Conservation (phyloP, 2,113 vertebrate genomes). For the Heliornis fulica region DNA sequence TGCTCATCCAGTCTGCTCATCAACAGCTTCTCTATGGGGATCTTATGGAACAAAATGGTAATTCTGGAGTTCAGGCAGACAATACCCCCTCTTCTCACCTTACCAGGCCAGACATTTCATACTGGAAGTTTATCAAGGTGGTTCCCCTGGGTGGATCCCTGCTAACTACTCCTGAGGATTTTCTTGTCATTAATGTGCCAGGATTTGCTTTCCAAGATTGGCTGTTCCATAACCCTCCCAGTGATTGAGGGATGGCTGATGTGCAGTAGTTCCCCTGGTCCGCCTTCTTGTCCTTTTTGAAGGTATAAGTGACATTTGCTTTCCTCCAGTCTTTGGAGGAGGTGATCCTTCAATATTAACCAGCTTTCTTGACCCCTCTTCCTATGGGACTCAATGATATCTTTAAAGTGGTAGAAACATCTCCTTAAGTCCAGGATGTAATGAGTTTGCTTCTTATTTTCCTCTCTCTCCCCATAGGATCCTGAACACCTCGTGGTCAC, state of each 20-base stretch:
- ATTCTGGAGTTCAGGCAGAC: too few relatives aligned
- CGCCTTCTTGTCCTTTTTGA: not conserved
- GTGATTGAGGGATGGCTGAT: not conserved
- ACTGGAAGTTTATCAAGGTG: too few relatives aligned
- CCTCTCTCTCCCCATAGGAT: not conserved
- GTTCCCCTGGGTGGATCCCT: too few relatives aligned
- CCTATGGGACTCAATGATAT: not conserved
- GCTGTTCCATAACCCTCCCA: not conserved
- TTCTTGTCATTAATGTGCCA: not conserved
- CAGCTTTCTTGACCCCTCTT: not conserved
- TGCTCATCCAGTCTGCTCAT: too few relatives aligned
- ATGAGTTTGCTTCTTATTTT: not conserved
- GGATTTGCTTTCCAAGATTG: not conserved
- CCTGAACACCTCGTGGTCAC: too few relatives aligned
- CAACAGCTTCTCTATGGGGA: too few relatives aligned
- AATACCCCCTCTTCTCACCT: too few relatives aligned
- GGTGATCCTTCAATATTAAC: not conserved
- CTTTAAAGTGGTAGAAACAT: not conserved
- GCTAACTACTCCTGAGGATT: not conserved
- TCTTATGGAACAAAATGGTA: too few relatives aligned
- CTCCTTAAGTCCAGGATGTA: not conserved
- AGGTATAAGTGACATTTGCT: too few relatives aligned
- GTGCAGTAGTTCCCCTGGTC: not conserved
- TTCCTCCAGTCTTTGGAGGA: too few relatives aligned
- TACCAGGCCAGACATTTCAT: too few relatives aligned